Evolutionary conservation across 2,888 invertebrate genomes (phyloP).

Genomic region (Anoplius nigerrimus): DNA sequence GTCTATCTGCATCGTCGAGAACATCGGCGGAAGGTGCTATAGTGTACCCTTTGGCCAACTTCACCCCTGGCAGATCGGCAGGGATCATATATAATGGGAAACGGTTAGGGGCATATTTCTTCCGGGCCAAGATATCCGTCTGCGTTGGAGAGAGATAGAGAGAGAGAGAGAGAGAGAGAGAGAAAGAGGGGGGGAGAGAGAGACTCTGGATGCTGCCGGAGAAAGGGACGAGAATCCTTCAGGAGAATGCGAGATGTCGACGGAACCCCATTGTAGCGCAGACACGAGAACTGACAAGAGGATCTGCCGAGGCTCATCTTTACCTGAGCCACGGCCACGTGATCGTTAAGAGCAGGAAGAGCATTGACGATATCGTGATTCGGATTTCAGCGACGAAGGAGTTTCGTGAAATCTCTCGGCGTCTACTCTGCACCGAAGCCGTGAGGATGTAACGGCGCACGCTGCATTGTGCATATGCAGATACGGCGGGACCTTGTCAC

Average conservation of each 20-base stretch:
- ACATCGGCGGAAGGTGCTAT: slow-evolving; percentile 55
- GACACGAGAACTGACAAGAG: slow-evolving; percentile 67
- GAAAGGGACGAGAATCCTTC: slow-evolving; percentile 29
- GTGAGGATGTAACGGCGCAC: too few relatives aligned
- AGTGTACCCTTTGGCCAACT: slow-evolving; percentile 59
- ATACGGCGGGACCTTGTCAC: too few relatives aligned
- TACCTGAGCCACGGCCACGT: slow-evolving; percentile 37
- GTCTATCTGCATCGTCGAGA: slow-evolving; percentile 35
- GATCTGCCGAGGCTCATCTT: slow-evolving; percentile 54
- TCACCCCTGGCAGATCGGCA: slow-evolving; percentile 58
- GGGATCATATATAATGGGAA: slow-evolving; percentile 62
- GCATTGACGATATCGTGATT: slow-evolving; percentile 4
- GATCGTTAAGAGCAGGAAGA: background rate
- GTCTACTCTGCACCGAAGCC: too few relatives aligned
- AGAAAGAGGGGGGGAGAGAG: slow-evolving; percentile 9
- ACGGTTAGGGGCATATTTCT: slow-evolving; percentile 71
- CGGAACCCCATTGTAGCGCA: slow-evolving; percentile 63
- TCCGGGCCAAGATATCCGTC: slow-evolving; percentile 47
- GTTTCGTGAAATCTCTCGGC: background rate
- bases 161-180: slow-evolving; percentile 6
- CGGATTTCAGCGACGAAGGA: background rate
- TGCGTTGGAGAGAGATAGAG: background rate
- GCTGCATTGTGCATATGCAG: too few relatives aligned
- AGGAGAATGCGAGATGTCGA: slow-evolving; percentile 53
- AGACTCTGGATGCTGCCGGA: slow-evolving; percentile 9